These are phyloP conservation scores for Goniozus legneri DNA, from an alignment of 1,140 invertebrate genomes.

Conservation along the genomic window DNA sequence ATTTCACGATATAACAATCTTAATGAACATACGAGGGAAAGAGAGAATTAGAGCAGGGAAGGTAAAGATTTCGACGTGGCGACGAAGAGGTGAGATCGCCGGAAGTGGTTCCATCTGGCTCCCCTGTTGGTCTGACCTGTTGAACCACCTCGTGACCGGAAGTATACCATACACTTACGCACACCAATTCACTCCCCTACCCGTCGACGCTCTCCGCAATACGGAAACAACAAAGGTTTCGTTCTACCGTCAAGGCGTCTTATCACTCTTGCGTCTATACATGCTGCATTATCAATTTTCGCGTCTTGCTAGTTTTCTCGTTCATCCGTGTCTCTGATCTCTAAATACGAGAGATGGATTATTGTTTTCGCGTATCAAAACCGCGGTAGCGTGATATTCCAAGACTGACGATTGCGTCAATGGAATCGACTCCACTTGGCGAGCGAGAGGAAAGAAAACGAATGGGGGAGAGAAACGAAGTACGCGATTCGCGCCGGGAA, in stretches of 20 bases:
- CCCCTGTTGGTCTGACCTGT: conserved; percentile 53
- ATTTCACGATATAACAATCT: too few relatives aligned
- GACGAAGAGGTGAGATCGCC: conserved; percentile 18
- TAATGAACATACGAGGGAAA: too few relatives aligned
- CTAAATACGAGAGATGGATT: not conserved
- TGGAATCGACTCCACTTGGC: too few relatives aligned
- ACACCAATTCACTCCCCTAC: conserved; percentile 26
- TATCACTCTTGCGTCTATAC: too few relatives aligned
- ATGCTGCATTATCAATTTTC: too few relatives aligned
- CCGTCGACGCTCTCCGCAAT: not conserved
- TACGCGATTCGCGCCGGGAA: conserved; percentile 38
- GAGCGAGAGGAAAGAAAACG: conserved; percentile 26
- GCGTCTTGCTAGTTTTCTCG: conserved; percentile 5
- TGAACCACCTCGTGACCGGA: conserved; percentile 57
- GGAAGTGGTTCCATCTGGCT: conserved; percentile 56
- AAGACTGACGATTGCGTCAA: conserved; percentile 28
- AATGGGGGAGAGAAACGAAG: conserved; percentile 17
- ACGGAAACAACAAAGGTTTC: conserved; percentile 46
- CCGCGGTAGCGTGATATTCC: conserved; percentile 1
- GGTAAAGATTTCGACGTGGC: too few relatives aligned
- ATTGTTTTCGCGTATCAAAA: conserved; percentile 1
- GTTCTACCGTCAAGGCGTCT: conserved; percentile 33
- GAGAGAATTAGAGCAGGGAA: conserved; percentile 17
- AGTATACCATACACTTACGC: conserved; percentile 47
- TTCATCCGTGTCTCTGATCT: not conserved